These are phyloP conservation scores for Oxystoma pomonae DNA, from an alignment of 2,888 invertebrate species.

Conservation along the genomic window DNA sequence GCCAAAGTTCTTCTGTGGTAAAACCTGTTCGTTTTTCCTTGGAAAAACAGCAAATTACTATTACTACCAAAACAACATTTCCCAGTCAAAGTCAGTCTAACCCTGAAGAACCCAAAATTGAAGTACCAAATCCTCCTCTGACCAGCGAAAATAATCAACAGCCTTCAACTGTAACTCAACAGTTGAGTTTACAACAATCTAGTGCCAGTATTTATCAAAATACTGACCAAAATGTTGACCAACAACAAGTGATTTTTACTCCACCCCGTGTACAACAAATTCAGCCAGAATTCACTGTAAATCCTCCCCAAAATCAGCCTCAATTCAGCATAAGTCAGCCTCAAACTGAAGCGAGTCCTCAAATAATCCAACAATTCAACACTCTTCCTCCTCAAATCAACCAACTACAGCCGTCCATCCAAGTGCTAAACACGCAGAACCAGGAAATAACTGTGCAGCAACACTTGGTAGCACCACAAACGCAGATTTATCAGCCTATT, in stretches of 20 bases:
- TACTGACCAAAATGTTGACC: background rate
- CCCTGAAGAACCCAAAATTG: background rate
- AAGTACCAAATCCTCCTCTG: background rate
- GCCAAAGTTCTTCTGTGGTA: constrained; percentile 26
- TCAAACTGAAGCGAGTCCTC: background rate
- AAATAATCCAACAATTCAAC: background rate
- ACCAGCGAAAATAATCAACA: too few species aligned
- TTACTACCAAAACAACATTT: background rate
- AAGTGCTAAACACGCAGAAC: background rate
- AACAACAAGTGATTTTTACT: background rate
- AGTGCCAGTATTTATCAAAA: background rate
- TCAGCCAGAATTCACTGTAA: background rate
- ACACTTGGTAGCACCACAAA: background rate
- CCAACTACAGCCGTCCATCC: background rate
- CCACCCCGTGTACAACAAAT: background rate
- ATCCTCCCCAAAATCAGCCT: background rate
- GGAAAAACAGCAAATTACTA: background rate
- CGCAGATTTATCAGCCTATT: background rate
- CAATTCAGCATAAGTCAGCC: too few species aligned
- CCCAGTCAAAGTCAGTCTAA: background rate
- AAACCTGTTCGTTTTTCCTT: constrained; percentile 3
- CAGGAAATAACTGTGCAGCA: background rate
- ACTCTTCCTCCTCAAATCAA: background rate
- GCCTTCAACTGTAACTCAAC: background rate
- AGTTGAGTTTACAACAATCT: background rate